These are phyloP conservation scores for Heliconius hermathena DNA, from an alignment of 1,140 invertebrate species.

Conservation along the genomic window DNA sequence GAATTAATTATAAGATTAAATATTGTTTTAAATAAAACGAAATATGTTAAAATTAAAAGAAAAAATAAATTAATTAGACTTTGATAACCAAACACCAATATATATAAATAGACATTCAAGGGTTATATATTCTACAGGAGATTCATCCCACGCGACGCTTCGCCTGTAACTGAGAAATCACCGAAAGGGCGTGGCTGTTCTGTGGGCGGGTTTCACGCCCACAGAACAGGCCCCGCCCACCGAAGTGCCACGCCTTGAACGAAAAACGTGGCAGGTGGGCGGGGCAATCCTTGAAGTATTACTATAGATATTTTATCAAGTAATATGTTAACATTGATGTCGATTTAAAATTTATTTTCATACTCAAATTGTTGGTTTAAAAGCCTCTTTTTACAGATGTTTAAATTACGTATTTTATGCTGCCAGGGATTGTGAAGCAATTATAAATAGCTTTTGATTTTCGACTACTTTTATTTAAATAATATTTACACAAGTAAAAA, in stretches of 20 bases:
- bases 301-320: constrained; percentile 77
- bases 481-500: neutral
- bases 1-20: too few species aligned
- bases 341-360: constrained; percentile 66
- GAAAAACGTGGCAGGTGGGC: constrained; percentile 75
- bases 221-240: constrained; percentile 50
- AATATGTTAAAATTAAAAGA: too few species aligned
- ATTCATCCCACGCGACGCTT: constrained; percentile 66
- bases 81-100: neutral
- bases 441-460: neutral
- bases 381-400: constrained; percentile 23
- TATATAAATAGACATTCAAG: neutral
- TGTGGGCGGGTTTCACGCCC: constrained; percentile 56
- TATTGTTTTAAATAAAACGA: too few species aligned
- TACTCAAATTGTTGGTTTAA: constrained; percentile 40
- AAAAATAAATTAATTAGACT: neutral
- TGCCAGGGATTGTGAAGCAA: neutral
- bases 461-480: neutral
- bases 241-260: constrained; percentile 49
- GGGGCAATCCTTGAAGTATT: constrained; percentile 61
- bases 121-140: constrained; percentile 43
- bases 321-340: constrained; percentile 76
- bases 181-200: constrained; percentile 61
- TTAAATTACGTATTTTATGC: constrained; percentile 19
- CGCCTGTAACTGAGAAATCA: constrained; percentile 65